phyloP scores from a whole-genome alignment of 2,888 invertebrate genomes.

The Andrena minutula region DNA sequence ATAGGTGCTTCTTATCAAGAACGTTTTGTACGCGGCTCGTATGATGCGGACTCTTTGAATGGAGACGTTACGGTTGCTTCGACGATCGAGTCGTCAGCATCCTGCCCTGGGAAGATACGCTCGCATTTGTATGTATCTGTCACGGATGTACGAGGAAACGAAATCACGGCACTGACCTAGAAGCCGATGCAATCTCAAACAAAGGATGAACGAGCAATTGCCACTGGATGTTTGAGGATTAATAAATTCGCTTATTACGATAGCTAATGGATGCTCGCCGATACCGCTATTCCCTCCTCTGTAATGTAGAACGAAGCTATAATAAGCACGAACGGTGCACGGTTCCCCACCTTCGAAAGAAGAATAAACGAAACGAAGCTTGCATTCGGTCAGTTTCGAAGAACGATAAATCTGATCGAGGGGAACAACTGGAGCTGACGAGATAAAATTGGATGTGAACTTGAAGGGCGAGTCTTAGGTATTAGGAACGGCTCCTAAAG shows the following conservation, averaged over 20 bases:
- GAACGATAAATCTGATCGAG: not conserved
- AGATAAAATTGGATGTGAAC: not conserved
- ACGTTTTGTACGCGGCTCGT: constrained; percentile 77
- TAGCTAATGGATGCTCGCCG: constrained; percentile 9
- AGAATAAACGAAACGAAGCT: not conserved
- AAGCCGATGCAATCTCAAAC: constrained; percentile 2
- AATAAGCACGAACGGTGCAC: not conserved
- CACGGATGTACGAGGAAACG: constrained; percentile 15
- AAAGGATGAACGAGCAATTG: not conserved
- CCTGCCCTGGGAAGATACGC: constrained; percentile 62
- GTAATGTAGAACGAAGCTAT: constrained; percentile 24
- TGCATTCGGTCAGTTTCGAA: not conserved
- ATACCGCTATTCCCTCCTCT: constrained; percentile 31
- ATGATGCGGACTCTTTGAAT: constrained; percentile 74
- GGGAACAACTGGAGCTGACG: not conserved
- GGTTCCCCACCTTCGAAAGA: not conserved
- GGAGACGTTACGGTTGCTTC: constrained; percentile 71
- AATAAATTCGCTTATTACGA: constrained; percentile 22
- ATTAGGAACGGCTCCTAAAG: not conserved
- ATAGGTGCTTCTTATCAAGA: constrained; percentile 75
- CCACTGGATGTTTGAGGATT: constrained; percentile 2
- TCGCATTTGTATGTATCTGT: constrained; percentile 42
- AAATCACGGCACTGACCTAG: constrained; percentile 35
- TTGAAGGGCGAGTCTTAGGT: not conserved
- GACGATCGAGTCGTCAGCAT: constrained; percentile 79